Base-by-base conservation (phyloP, 1,140 invertebrate genomes). In the Radopholus similis region DNA sequence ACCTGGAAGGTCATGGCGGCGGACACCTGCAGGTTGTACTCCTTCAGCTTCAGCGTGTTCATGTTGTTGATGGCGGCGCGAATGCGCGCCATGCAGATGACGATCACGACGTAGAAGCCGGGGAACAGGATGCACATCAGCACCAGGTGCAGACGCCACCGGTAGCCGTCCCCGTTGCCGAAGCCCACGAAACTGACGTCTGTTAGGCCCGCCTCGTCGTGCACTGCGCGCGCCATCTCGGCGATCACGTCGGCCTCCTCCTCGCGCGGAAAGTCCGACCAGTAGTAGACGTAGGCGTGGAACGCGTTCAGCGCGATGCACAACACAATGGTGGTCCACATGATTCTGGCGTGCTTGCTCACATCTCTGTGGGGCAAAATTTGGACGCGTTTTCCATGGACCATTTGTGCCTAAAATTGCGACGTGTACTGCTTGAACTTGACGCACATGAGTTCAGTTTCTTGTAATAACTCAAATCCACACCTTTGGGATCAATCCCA, bases 321-420 rank as follows among this genome's bases (percentile, higher is more conserved):
- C n/a, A n/a, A n/a, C n/a, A n/a, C n/a, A n/a, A n/a, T n/a, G n/a
- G n/a, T n/a, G n/a, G n/a, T n/a, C n/a, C n/a, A n/a, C n/a, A n/a
- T n/a, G n/a, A n/a, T n/a, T n/a, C n/a, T n/a, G n/a, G n/a, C n/a
- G n/a, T n/a, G n/a, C n/a, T n/a, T n/a, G n/a, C n/a, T n/a, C n/a
- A n/a, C n/a, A n/a, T n/a, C n/a, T n/a, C n/a, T n/a, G 44, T 47
- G 18, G 44, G 44, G 44, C 44, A 47, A 47, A 47, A 47, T n/a
- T n/a, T n/a, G n/a, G n/a, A n/a, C n/a, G n/a, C n/a, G n/a, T n/a
- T n/a, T n/a, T n/a, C n/a, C n/a, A n/a, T n/a, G n/a, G n/a, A n/a
- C n/a, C n/a, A n/a, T n/a, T n/a, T n/a, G n/a, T n/a, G n/a, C n/a
- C n/a, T n/a, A n/a, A n/a, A n/a, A n/a, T n/a, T n/a, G n/a, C n/a